Evolutionary conservation across 1,140 invertebrate genomes (phyloP).

Genomic region (Orchestia grillus): DNA sequence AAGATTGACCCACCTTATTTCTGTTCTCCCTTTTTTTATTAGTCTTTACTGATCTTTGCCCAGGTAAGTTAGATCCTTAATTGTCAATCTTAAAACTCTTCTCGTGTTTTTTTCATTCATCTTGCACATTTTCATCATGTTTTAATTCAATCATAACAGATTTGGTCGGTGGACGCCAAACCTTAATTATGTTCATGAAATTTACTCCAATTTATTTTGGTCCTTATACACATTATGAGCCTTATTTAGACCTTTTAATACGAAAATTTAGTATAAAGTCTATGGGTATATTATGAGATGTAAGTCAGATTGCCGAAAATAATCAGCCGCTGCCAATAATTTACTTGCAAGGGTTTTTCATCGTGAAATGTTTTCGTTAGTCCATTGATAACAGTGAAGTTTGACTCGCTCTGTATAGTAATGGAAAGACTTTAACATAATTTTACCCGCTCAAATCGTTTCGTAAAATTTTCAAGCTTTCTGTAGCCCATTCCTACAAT

Average conservation of each 20-base stretch:
- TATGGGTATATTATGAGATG: background rate
- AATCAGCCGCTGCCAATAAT: background rate
- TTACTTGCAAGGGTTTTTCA: background rate
- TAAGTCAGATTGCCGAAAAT: background rate
- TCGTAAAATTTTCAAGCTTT: background rate
- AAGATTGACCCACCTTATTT: background rate
- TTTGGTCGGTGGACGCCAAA: background rate
- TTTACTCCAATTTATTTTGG: too few relatives aligned
- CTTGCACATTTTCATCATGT: background rate
- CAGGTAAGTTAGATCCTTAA: too few relatives aligned
- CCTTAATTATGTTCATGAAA: background rate
- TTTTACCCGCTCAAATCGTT: background rate
- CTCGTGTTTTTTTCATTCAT: background rate
- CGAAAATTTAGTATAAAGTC: background rate
- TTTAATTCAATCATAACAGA: background rate
- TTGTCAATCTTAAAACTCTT: background rate
- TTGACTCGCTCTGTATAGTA: background rate
- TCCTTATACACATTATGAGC: too few relatives aligned
- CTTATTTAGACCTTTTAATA: background rate
- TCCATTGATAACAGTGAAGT: background rate
- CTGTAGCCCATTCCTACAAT: background rate
- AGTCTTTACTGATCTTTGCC: background rate
- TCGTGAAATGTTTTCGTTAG: background rate
- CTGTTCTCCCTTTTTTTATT: background rate
- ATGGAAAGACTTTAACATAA: background rate